phyloP scores from a whole-genome alignment of 2,113 vertebrate genomes.

The Cyprinus carpio region DNA sequence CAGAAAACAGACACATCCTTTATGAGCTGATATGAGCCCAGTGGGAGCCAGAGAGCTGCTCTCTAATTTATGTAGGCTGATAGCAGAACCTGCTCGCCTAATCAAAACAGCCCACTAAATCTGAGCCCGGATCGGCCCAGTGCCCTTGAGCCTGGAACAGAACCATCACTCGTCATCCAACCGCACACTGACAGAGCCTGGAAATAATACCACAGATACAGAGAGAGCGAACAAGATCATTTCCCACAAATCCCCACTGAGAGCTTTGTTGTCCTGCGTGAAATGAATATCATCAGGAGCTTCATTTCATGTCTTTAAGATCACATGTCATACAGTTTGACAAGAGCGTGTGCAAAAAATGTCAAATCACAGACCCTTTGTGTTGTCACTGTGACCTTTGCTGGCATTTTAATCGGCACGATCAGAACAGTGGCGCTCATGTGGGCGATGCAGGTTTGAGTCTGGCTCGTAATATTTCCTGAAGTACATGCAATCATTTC shows the following conservation, averaged over 20 bases:
- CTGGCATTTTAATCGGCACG: neutral
- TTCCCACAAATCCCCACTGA: slow-evolving; percentile 22
- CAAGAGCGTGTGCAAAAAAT: neutral
- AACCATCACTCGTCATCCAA: slow-evolving; percentile 36
- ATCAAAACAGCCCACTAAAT: slow-evolving; percentile 47
- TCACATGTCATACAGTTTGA: neutral
- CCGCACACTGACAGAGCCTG: slow-evolving; percentile 27
- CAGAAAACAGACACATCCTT: neutral
- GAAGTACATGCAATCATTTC: neutral
- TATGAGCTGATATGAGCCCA: slow-evolving; percentile 14
- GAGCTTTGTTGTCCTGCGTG: slow-evolving; percentile 22
- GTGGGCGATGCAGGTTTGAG: neutral
- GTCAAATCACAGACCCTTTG: neutral
- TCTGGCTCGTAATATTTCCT: neutral
- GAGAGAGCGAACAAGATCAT: neutral
- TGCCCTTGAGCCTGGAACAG: slow-evolving; percentile 36
- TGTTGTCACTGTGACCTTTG: neutral
- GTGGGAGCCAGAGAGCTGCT: slow-evolving; percentile 36
- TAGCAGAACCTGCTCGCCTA: slow-evolving; percentile 47
- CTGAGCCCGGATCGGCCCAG: slow-evolving; percentile 35
- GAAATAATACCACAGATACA: neutral
- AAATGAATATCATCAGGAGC: slow-evolving; percentile 34
- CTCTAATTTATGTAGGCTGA: slow-evolving; percentile 39
- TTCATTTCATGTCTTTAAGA: slow-evolving; percentile 1
- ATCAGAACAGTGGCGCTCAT: neutral